Evolutionary conservation across 2,888 invertebrate genomes (phyloP).

Genomic region (Drosophila mayaguana): DNA sequence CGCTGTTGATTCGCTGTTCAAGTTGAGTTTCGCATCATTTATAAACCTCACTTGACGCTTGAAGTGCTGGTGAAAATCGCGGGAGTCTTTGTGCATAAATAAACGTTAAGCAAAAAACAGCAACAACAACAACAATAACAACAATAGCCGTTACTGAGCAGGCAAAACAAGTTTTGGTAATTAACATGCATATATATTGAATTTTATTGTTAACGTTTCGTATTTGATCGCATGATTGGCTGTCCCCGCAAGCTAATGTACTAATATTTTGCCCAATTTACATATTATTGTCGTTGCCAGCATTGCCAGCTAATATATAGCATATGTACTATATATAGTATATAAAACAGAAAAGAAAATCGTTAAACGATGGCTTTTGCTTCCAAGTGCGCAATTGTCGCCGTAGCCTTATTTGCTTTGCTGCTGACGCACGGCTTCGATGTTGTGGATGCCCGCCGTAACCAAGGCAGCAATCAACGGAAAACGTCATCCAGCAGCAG

Average conservation of each 20-base stretch:
- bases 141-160: slow-evolving; percentile 14
- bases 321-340: slow-evolving; percentile 22
- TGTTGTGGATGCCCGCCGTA: slow-evolving; percentile 78
- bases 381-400: slow-evolving; percentile 60
- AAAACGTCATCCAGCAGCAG: slow-evolving; percentile 71
- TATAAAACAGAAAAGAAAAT: slow-evolving; percentile 36
- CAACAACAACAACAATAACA: slow-evolving; percentile 14
- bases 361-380: slow-evolving; percentile 57
- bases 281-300: slow-evolving; percentile 21
- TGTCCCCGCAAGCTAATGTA: slow-evolving; percentile 5
- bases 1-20: slow-evolving; percentile 34
- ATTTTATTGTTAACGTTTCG: slow-evolving; percentile 36
- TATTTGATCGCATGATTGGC: slow-evolving; percentile 51
- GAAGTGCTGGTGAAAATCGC: slow-evolving; percentile 7
- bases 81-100: slow-evolving; percentile 26
- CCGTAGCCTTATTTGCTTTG: slow-evolving; percentile 55
- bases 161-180: slow-evolving; percentile 71
- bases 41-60: slow-evolving; percentile 21
- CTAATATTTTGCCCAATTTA: slow-evolving; percentile 30
- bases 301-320: slow-evolving; percentile 8
- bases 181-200: slow-evolving; percentile 68
- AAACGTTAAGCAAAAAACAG: slow-evolving; percentile 14
- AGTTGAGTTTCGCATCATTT: slow-evolving; percentile 26
- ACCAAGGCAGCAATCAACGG: slow-evolving; percentile 72
- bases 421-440: slow-evolving; percentile 53